These are phyloP conservation scores for Chondrilla cf. caribensis DNA, from an alignment of 37 sponge, comb jelly and placozoan genomes.

Conservation along the genomic window DNA sequence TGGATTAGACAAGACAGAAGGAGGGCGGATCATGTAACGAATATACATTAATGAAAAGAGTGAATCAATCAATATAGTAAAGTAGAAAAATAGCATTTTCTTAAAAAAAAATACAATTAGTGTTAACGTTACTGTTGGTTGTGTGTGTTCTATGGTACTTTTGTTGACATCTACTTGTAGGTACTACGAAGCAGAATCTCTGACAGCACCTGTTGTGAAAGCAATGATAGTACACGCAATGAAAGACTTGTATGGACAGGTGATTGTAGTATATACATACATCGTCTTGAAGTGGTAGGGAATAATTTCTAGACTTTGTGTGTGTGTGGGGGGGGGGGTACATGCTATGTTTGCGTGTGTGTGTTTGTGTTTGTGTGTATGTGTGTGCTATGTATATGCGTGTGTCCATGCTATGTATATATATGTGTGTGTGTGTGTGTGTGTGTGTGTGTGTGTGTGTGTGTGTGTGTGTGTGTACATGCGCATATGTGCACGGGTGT, in stretches of 20 bases:
- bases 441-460: constrained; percentile 9
- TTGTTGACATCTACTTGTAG: no score
- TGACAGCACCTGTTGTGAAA: constrained; percentile 29
- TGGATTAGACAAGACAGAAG: no score
- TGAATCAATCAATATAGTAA: no score
- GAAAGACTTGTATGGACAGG: constrained; percentile 54
- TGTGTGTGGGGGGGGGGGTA: no score
- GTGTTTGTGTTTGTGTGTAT: background rate
- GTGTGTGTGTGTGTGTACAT: background rate
- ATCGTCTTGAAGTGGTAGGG: background rate
- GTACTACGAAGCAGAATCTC: background rate
- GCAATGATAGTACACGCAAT: constrained; percentile 47
- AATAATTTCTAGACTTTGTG: no score
- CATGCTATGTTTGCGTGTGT: background rate
- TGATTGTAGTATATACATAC: background rate
- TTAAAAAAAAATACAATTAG: no score
- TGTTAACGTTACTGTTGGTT: no score
- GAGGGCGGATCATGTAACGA: no score
- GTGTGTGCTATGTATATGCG: background rate
- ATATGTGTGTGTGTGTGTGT: background rate
- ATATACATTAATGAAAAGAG: no score
- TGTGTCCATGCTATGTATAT: background rate
- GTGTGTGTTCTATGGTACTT: no score
- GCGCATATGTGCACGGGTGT: background rate
- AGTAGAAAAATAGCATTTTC: no score